These are phyloP conservation scores for Cantharis lateralis DNA, from an alignment of 2,888 invertebrate genomes.

Conservation along the genomic window DNA sequence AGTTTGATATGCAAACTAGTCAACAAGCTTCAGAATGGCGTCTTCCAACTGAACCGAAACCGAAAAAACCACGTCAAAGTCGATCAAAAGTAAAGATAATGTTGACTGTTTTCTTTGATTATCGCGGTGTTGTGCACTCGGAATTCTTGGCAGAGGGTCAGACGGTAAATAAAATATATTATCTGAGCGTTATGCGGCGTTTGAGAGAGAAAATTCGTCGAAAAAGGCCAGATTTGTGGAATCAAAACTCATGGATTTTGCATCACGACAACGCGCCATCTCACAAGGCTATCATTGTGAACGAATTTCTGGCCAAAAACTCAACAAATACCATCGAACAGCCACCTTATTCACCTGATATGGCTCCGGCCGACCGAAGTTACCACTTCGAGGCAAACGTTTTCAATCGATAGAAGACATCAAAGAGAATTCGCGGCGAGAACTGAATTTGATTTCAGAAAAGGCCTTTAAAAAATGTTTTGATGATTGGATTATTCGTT, in stretches of 20 bases:
- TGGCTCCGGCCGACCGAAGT: conserved; percentile 14
- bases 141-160: too few relatives aligned
- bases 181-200: neutral
- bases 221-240: neutral
- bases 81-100: neutral
- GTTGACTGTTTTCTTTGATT: too few relatives aligned
- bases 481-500: conserved; percentile 39
- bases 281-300: neutral
- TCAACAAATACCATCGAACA: too few relatives aligned
- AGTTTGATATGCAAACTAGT: neutral
- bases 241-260: neutral
- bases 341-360: too few relatives aligned
- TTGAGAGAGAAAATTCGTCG: neutral
- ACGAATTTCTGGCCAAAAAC: neutral
- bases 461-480: conserved; percentile 36
- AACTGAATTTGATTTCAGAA: conserved; percentile 35
- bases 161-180: too few relatives aligned
- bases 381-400: too few relatives aligned
- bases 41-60: neutral
- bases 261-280: neutral
- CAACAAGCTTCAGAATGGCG: conserved; percentile 4
- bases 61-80: neutral
- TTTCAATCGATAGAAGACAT: too few relatives aligned
- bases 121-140: too few relatives aligned
- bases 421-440: too few relatives aligned